Conservation (phyloP, 2,113 vertebrate genomes). For the Brachionichthys hirsutus region DNA sequence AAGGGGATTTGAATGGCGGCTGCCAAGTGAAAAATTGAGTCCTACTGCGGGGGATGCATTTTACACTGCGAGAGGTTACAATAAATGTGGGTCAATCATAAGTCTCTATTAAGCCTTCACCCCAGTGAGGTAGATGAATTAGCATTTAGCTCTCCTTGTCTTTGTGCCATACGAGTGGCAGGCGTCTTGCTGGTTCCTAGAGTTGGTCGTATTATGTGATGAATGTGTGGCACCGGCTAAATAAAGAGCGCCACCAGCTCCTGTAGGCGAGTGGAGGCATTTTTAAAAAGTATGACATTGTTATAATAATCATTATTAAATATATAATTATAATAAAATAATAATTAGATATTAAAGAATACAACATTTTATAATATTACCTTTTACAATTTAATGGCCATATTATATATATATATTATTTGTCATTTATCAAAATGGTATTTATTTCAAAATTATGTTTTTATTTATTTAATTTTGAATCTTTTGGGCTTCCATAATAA, state of each 20-base stretch:
- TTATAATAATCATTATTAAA: too few species aligned
- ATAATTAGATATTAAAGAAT: too few species aligned
- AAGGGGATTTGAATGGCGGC: slow-evolving; percentile 67
- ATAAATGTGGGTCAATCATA: slow-evolving; percentile 76
- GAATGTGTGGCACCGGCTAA: slow-evolving; percentile 39
- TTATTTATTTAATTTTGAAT: too few species aligned
- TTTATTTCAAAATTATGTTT: too few species aligned
- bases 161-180: slow-evolving; percentile 48
- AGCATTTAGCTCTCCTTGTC: slow-evolving; percentile 64
- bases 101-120: slow-evolving; percentile 71
- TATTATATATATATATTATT: too few species aligned
- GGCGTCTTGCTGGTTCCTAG: slow-evolving; percentile 35
- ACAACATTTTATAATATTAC: too few species aligned
- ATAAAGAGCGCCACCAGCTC: slow-evolving; percentile 38
- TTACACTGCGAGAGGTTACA: slow-evolving; percentile 63
- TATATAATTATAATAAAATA: too few species aligned
- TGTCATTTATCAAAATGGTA: too few species aligned
- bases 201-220: slow-evolving; percentile 37
- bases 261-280: slow-evolving; percentile 40
- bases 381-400: too few species aligned
- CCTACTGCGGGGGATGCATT: slow-evolving; percentile 59
- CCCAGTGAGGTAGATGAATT: slow-evolving; percentile 65
- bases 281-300: too few species aligned
- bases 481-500: too few species aligned
- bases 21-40: slow-evolving; percentile 63